Conservation (phyloP, 92 coral and sea anemone species). For the Desmophyllum pertusum region DNA sequence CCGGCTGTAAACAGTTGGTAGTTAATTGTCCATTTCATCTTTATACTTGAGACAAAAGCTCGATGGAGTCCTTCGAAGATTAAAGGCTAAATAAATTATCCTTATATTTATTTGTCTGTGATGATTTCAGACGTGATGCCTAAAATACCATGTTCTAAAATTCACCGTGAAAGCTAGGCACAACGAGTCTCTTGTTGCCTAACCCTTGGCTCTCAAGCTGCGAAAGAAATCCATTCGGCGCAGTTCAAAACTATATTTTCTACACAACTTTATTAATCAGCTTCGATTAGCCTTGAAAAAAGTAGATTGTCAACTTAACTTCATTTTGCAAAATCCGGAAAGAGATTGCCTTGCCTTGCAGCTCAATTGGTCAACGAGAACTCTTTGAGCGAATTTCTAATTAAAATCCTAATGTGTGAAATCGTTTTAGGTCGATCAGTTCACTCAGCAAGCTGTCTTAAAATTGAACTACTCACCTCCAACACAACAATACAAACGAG, state of each 20-base stretch:
- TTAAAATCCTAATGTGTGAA: neutral
- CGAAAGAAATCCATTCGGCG: neutral
- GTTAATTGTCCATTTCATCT: too few relatives aligned
- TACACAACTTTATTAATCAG: neutral
- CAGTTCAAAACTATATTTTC: neutral
- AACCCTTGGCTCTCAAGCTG: neutral
- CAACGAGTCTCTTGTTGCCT: neutral
- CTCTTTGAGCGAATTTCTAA: neutral
- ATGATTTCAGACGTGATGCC: neutral
- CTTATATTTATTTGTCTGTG: conserved; percentile 5
- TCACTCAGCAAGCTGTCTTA: neutral
- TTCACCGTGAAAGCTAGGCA: neutral
- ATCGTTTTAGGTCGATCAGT: neutral
- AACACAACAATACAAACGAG: neutral
- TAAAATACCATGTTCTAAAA: neutral
- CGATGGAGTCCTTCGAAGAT: neutral
- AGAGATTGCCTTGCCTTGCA: neutral
- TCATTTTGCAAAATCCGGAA: neutral
- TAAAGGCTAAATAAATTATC: neutral
- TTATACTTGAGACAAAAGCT: neutral
- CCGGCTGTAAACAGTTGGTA: neutral
- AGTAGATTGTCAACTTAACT: neutral
- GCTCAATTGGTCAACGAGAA: neutral
- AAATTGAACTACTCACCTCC: conserved; percentile 15
- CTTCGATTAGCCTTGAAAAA: neutral